Base-by-base conservation (phyloP, 2,888 invertebrate genomes). In the Phyllotreta cruciferae region DNA sequence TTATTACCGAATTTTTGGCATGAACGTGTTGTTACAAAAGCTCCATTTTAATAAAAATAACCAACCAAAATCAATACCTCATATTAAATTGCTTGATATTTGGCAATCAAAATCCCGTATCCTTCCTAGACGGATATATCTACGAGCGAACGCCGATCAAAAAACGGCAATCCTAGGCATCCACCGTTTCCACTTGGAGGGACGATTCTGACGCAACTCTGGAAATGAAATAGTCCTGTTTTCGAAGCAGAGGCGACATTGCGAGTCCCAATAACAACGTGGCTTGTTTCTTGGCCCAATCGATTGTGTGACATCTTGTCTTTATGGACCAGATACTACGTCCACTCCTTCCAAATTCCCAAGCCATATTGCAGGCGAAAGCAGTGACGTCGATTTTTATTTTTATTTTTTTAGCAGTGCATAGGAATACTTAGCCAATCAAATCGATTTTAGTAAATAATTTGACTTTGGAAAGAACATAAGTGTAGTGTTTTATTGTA, bases 231-330 rank as follows among this genome's bases (percentile, higher is more conserved):
- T 77, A 76, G 77, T 72, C 75, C 73, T 79, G 79, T 80, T 80
- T 79, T 79, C 77, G 77, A 77, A 77, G 75, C 75, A 72, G 69
- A 73, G 72, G 75, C 75, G 73, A 74, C 73, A 73, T 75, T 73
- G 75, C 73, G 75, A 73, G 76, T 73, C 74, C 71, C 74, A 75
- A 77, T 77, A 78, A 76, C 73, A 72, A 72, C 71, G 71, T 73
- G 74, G 77, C 75, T 74, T 77, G 77, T 77, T 78, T 78, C 77
- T 77, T 78, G 76, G 77, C 74, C 76, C 77, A 79, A 80, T 80
- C 80, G 80, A 80, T 80, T 79, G 78, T 77, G 80, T 78, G 79
- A 78, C 80, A 80, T 80, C 78, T 79, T 79, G 79, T 76, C 78
- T 80, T 80, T 80, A 80, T 79, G 78, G 78, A 75, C 73, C 77